Evolutionary conservation across 2,113 vertebrate genomes (phyloP).

Genomic region (Lophura nycthemera): DNA sequence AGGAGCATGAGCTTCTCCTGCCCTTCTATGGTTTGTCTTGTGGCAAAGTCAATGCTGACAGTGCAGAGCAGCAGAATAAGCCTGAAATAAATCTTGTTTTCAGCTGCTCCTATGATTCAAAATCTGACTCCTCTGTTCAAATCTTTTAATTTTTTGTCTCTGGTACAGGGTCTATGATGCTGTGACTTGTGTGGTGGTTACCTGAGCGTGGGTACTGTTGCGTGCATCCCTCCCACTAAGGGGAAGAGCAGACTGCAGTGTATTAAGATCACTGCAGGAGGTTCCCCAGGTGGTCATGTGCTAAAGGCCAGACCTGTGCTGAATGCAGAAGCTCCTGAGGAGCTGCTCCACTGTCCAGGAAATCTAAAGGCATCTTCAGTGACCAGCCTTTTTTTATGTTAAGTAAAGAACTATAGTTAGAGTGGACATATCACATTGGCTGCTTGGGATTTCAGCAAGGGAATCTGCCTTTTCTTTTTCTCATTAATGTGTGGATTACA

Average conservation of each 20-base stretch:
- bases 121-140: neutral
- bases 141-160: neutral
- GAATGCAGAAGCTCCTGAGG: neutral
- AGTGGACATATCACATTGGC: neutral
- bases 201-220: too few relatives aligned
- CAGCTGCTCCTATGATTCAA: neutral
- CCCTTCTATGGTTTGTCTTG: neutral
- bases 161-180: neutral
- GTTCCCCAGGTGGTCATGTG: neutral
- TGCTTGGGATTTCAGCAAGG: neutral
- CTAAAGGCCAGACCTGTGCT: neutral
- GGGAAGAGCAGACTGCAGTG: neutral
- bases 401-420: constrained; percentile 34
- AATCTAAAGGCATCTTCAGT: neutral
- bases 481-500: neutral
- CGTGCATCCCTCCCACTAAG: neutral
- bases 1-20: neutral
- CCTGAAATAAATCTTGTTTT: neutral
- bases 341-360: neutral
- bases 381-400: neutral
- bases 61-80: neutral
- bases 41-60: neutral
- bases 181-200: fast-evolving
- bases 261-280: neutral
- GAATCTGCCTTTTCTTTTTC: neutral